Conservation (phyloP, 2,113 vertebrate species). For the Sylvia atricapilla region DNA sequence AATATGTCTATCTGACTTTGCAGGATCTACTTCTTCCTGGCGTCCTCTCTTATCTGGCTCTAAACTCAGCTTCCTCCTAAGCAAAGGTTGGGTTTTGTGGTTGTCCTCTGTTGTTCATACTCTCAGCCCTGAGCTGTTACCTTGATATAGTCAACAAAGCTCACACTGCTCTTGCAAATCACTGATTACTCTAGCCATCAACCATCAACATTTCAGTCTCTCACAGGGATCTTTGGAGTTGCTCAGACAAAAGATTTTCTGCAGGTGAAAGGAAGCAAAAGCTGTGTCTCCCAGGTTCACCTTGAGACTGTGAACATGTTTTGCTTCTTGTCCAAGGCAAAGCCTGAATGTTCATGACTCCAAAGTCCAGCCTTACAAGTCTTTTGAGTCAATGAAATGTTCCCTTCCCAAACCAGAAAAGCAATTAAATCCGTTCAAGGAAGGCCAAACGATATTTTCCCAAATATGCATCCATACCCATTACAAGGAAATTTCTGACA, state of each 20-base stretch:
- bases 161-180: not conserved
- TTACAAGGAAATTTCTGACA: not conserved
- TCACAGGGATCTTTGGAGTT: not conserved
- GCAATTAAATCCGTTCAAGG: not conserved
- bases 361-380: not conserved
- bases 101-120: not conserved
- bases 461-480: too few species aligned
- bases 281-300: accelerated
- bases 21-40: not conserved
- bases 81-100: not conserved
- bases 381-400: not conserved
- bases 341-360: not conserved
- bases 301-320: not conserved
- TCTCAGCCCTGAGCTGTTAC: not conserved
- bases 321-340: not conserved
- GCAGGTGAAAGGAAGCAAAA: not conserved
- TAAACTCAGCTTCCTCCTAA: not conserved
- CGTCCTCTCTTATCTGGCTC: not conserved
- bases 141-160: not conserved
- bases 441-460: not conserved
- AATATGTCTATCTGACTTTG: accelerated
- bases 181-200: not conserved
- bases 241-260: not conserved
- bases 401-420: not conserved
- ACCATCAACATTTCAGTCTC: not conserved